phyloP scores from a whole-genome alignment of 2,888 invertebrate genomes.

The Creontiades dilutus region DNA sequence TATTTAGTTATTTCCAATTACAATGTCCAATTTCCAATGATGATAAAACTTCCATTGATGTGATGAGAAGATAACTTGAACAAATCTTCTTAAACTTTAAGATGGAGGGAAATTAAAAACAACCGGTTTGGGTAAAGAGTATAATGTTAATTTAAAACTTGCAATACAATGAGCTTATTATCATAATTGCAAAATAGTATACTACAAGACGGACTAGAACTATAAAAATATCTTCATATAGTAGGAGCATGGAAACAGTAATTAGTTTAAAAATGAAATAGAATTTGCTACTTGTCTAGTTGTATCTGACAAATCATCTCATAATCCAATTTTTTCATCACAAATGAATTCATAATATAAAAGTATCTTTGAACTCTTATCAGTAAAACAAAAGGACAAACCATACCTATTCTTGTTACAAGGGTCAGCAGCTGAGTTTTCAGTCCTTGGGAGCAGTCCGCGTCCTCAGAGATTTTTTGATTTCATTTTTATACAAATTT shows the following conservation, averaged over 20 bases:
- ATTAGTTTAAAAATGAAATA: not conserved
- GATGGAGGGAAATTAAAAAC: not conserved
- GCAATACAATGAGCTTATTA: not conserved
- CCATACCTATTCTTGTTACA: not conserved
- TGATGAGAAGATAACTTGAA: no score
- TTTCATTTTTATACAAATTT: slow-evolving; percentile 10
- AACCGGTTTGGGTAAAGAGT: not conserved
- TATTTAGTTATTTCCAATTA: no score
- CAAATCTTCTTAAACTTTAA: not conserved
- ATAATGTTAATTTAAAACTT: slow-evolving; percentile 5
- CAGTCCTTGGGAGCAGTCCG: not conserved
- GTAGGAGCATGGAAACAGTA: no score
- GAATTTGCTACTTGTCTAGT: not conserved
- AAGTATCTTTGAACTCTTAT: no score
- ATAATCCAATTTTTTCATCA: not conserved
- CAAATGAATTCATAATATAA: not conserved
- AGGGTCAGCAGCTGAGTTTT: not conserved
- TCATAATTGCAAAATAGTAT: not conserved
- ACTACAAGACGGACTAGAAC: slow-evolving; percentile 14
- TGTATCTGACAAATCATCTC: not conserved
- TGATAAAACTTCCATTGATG: no score
- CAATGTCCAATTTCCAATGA: no score
- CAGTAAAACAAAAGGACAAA: no score
- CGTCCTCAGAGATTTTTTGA: not conserved
- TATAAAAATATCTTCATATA: not conserved